A percentile compares a stretch with the other conserved stretches of the same genome.
Conservation (phyloP, 2,888 invertebrate species). For the Drosophila histrio region DNA sequence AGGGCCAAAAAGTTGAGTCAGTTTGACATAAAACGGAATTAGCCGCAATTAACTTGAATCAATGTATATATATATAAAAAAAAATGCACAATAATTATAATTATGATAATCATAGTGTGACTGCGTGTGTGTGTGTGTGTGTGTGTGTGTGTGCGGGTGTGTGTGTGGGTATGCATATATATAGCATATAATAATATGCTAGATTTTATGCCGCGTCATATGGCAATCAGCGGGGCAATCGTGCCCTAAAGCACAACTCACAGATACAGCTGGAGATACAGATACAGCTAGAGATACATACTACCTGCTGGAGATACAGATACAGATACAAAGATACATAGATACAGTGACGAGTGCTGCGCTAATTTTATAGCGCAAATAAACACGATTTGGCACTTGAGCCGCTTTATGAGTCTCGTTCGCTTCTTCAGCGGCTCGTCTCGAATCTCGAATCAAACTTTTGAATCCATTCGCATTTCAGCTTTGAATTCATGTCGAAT, state of each 20-base stretch:
- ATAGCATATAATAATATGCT: slow-evolving; percentile 58
- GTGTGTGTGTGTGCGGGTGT: not conserved
- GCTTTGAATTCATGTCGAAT: slow-evolving; percentile 6
- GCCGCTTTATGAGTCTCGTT: slow-evolving; percentile 39
- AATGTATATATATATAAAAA: slow-evolving; percentile 17
- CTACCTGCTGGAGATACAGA: slow-evolving; percentile 11
- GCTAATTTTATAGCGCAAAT: slow-evolving; percentile 77
- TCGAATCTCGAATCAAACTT: slow-evolving; percentile 13
- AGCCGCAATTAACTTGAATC: slow-evolving; percentile 63
- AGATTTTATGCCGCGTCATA: slow-evolving; percentile 70
- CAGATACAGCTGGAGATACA: slow-evolving; percentile 12
- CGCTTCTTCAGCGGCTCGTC: slow-evolving; percentile 21
- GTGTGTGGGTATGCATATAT: slow-evolving; percentile 7
- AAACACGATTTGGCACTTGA: slow-evolving; percentile 79
- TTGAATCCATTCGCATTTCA: slow-evolving; percentile 28
- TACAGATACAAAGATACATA: slow-evolving; percentile 23
- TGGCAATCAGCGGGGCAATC: slow-evolving; percentile 67
- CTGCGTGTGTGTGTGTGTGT: not conserved
- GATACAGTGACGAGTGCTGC: slow-evolving; percentile 40
- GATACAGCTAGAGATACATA: slow-evolving; percentile 5
- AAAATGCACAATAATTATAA: slow-evolving; percentile 50
- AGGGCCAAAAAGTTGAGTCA: slow-evolving; percentile 35
- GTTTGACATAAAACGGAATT: slow-evolving; percentile 54
- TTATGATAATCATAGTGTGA: slow-evolving; percentile 27
- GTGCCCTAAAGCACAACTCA: slow-evolving; percentile 52